Percentiles rank a stretch among this genome's conserved stretches.
phyloP scores from a whole-genome alignment of 30 jellyfish, hydroid and myxozoan genomes.

The Catostylus mosaicus region DNA sequence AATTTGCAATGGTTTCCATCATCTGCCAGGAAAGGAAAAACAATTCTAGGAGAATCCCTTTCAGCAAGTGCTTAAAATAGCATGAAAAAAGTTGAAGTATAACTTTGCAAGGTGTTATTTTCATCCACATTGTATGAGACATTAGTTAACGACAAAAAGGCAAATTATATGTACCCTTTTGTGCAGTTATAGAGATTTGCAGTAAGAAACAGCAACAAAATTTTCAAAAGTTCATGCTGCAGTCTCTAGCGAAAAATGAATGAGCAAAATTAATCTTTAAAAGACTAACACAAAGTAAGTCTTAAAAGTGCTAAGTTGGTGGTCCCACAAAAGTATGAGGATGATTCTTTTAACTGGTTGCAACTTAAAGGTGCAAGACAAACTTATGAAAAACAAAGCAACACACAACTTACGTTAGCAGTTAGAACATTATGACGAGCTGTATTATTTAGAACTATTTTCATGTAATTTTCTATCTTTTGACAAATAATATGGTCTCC shows the following conservation, averaged over 20 bases:
- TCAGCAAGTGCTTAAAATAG: not conserved
- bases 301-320: not conserved
- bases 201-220: too few species aligned
- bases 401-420: conserved; percentile 62
- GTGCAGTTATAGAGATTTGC: too few species aligned
- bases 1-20: conserved; percentile 70
- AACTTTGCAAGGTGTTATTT: not conserved
- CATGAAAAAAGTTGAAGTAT: not conserved
- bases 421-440: conserved; percentile 78
- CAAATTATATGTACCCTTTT: too few species aligned
- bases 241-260: too few species aligned
- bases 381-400: too few species aligned
- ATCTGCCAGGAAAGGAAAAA: conserved; percentile 44
- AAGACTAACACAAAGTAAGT: not conserved
- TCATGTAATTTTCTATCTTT: conserved; percentile 50
- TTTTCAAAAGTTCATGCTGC: too few species aligned
- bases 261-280: not conserved
- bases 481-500: conserved; percentile 66
- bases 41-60: not conserved
- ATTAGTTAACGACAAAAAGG: not conserved
- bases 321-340: too few species aligned
- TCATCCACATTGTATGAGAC: not conserved
- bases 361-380: not conserved
- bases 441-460: conserved; percentile 75
- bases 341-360: too few species aligned